phyloP scores from a whole-genome alignment of 2,888 invertebrate species.

The Cerceris ruficornis region DNA sequence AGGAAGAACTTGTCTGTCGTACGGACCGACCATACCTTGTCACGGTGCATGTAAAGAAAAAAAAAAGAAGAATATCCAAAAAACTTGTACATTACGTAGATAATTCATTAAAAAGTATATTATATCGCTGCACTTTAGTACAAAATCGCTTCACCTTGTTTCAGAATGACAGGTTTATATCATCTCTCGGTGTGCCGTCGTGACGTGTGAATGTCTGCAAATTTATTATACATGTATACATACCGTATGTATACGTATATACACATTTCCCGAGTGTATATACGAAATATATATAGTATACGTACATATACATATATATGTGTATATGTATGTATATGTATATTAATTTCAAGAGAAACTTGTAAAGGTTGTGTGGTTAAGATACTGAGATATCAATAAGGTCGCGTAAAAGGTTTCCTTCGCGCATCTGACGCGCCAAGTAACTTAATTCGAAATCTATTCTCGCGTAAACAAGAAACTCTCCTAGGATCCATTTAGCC shows the following conservation, averaged over 20 bases:
- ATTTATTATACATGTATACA: constrained; percentile 60
- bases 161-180: constrained; percentile 75
- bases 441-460: constrained; percentile 6
- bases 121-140: constrained; percentile 81
- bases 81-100: constrained; percentile 75
- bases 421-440: constrained; percentile 17
- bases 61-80: constrained; percentile 46
- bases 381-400: constrained; percentile 21
- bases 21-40: constrained; percentile 71
- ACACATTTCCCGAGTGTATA: neutral
- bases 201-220: constrained; percentile 73
- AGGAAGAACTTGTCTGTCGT: constrained; percentile 49
- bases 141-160: constrained; percentile 79
- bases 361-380: constrained; percentile 54
- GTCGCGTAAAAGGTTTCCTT: constrained; percentile 39
- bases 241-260: constrained; percentile 12
- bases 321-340: too few relatives aligned
- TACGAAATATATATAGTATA: too few relatives aligned
- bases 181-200: constrained; percentile 71
- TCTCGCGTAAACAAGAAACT: constrained; percentile 16
- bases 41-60: constrained; percentile 73
- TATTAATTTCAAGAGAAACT: neutral
- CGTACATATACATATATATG: too few relatives aligned
- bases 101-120: constrained; percentile 75
- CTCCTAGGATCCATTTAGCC: constrained; percentile 29